Evolutionary conservation across 2,797 vertebrate species (phyloP).

Genomic region (Meda fulgida): DNA sequence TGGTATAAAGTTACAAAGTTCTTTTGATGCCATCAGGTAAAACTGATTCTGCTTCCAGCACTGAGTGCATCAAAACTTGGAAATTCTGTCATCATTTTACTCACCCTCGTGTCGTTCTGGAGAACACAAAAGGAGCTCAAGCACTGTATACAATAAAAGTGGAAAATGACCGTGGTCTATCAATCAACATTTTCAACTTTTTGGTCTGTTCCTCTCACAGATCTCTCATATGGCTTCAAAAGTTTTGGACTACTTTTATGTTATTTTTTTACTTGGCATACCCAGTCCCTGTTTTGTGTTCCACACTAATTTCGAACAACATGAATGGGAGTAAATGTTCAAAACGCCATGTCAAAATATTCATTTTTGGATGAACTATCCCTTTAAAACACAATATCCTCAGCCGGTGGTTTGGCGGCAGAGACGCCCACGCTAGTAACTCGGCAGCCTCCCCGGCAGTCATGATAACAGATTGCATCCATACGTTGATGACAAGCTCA

Average conservation of each 20-base stretch:
- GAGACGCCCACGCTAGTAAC: neutral
- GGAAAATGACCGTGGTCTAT: neutral
- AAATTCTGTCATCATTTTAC: neutral
- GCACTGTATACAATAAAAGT: neutral
- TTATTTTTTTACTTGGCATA: neutral
- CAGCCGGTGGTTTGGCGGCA: neutral
- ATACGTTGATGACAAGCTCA: constrained; percentile 27
- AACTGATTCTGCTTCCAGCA: constrained; percentile 15
- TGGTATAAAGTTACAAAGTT: neutral
- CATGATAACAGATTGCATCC: constrained; percentile 37
- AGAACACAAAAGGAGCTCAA: neutral
- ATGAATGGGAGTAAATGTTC: neutral
- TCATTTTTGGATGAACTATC: neutral
- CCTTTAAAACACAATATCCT: neutral
- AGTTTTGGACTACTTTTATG: neutral
- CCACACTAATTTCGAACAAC: neutral
- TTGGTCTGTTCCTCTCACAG: neutral
- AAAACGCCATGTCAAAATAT: constrained; percentile 1
- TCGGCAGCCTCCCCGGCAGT: constrained; percentile 4
- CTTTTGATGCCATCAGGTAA: constrained; percentile 4
- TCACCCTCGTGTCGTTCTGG: neutral
- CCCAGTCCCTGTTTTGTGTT: neutral
- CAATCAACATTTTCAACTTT: neutral
- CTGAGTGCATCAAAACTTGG: neutral
- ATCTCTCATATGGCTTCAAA: neutral